Conservation (phyloP, 2,113 vertebrate genomes). For the Tinamus guttatus region DNA sequence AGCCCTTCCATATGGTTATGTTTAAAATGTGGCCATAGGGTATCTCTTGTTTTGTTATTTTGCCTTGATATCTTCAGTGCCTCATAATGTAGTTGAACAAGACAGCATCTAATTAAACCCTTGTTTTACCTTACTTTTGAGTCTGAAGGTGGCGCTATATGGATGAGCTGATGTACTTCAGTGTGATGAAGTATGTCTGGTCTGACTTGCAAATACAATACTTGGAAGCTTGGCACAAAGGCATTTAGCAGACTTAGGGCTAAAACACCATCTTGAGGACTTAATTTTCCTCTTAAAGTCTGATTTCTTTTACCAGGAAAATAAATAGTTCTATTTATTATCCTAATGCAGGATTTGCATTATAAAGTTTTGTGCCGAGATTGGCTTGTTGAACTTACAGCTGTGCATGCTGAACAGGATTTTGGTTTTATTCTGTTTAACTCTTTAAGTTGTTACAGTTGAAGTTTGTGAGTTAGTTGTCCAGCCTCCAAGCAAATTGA, state of each 20-base stretch:
- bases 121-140: background rate
- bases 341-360: background rate
- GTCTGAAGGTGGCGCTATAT: background rate
- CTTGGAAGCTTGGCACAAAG: background rate
- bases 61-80: background rate
- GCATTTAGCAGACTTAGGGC: conserved; percentile 29
- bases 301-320: background rate
- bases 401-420: background rate
- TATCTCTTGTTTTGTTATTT: conserved; percentile 71
- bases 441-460: background rate
- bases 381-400: background rate
- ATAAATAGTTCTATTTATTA: background rate
- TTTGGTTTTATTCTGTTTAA: background rate
- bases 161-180: background rate
- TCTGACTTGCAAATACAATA: background rate
- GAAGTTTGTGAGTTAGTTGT: background rate
- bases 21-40: conserved; percentile 94
- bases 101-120: background rate
- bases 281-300: background rate
- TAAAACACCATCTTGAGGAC: background rate
- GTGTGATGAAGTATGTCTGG: background rate
- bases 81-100: background rate
- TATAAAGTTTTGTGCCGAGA: background rate
- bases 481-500: background rate
- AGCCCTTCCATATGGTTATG: conserved; percentile 87